Evolutionary conservation across 2,797 vertebrate genomes (phyloP), one percentile per base, ranked within the genome.

Genomic region (Perodicticus potto): DNA sequence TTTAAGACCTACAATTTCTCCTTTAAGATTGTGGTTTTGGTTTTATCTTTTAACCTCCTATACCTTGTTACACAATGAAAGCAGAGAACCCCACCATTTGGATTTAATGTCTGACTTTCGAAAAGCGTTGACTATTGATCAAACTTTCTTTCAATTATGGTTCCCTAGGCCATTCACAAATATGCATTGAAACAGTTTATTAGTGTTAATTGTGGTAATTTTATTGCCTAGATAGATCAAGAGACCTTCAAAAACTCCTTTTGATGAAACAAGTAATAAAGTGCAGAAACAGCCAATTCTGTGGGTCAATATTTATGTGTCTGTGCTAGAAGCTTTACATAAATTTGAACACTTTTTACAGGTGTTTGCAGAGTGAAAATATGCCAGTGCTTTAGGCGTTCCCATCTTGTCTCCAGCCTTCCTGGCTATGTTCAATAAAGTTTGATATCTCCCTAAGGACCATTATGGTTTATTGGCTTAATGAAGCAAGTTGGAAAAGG

Each of bases 101-200:
- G 89, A 94, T 97, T 96, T 98, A 98, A 98, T 97, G 93, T 90
- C 77, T 96, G 72, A 63, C 65, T 97, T 97, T 96, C 29, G 32
- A 96, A 97, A 98, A 93, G 40, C 77, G 89, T 96, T 96, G 93
- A 97, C 96, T 92, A 78, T 97, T 98, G 97, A 97, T 98, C 96
- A 96, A 95, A 94, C 96, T 97, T 97, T 97, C 95, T 97, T 97
- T 98, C 95, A 98, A 98, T 98, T 98, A 96, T 97, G 78, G 80
- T 97, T 98, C 95, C 95, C 86, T 90, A 76, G 95, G 94, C 95
- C 94, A 96, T 95, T 98, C 83, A 91, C 86, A 96, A 97, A 97
- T 95, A 97, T 93, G 32, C 72, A 91, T 70, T 94, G 76, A 89
- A 98, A 95, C 57, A 93, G n/a, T 95, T 98, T 97, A 95, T 98